Evolutionary conservation across 1,140 invertebrate genomes (phyloP), one percentile per base, ranked within the genome.

Genomic region (Xylocopa sonorina): DNA sequence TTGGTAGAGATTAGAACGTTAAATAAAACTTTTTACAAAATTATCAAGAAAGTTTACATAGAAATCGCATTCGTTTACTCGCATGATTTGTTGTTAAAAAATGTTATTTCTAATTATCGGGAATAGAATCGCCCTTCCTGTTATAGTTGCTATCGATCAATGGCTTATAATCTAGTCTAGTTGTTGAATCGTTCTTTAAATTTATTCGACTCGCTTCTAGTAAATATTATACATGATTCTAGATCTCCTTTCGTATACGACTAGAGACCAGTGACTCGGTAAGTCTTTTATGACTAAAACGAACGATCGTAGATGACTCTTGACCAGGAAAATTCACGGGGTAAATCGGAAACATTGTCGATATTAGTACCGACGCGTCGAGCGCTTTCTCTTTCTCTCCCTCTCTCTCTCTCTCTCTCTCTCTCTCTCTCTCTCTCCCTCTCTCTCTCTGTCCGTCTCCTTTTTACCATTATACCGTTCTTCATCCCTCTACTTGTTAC

Each of bases 1-100:
- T 77, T 77, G 43, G 43, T 69, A 69, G 75, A 71, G 75, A 71
- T 69, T 32, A 58, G 57, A 77, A 77, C 43, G 41, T 77, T 46
- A 77, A 77, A 77, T 71, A 71, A 77, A 69, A 38, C 53, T 69
- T 29, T 77, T 58, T 77, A 77, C 75, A 77, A 77, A 77, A 77
- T 77, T 77, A 69, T 69, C 32, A 68, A 58, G 63, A 68, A 76
- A 68, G 58, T 77, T 60, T 50, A 77, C 75, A 77, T 77, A 77
- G 71, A 77, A 69, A 50, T 69, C 75, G 75, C n/a, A 69, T 51
- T 71, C 43, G 32, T 32, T 60, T 18, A 41, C 32, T 60, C 64
- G 51, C 64, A 57, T 38, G n/a, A 48, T 24, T 60, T 46, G 5
- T 34, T 62, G 27, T 48, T 69, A 77, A 71, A 58, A 77, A 77